These are phyloP conservation scores for Phrynosoma blainvillii DNA, from an alignment of 2,113 vertebrate genomes.

Conservation along the genomic window DNA sequence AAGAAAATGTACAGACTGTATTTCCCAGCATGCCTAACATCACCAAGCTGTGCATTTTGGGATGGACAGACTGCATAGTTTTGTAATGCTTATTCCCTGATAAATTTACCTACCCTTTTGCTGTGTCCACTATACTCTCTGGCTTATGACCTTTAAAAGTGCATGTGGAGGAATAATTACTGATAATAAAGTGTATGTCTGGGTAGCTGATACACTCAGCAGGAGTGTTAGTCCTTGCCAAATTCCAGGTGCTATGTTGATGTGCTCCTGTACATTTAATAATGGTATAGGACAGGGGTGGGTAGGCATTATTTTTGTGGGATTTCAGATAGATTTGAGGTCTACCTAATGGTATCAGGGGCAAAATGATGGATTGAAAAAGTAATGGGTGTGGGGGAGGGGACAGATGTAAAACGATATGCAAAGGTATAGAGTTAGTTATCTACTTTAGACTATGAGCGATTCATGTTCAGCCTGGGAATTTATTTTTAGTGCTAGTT, in stretches of 20 bases:
- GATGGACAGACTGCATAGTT: not conserved
- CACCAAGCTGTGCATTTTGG: not conserved
- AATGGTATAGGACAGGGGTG: not conserved
- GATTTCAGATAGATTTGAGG: no score
- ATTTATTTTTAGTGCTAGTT: not conserved
- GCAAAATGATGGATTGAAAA: not conserved
- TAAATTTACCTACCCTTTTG: not conserved
- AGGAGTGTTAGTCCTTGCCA: not conserved
- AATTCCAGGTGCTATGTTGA: not conserved
- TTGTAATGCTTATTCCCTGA: not conserved
- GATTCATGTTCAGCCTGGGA: not conserved
- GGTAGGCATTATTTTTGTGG: not conserved
- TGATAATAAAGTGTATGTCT: not conserved
- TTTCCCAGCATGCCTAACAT: slow-evolving; percentile 31
- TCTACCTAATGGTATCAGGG: not conserved
- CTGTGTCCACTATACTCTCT: not conserved
- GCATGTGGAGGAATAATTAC: not conserved
- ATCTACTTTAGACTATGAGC: not conserved
- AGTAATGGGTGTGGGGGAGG: not conserved
- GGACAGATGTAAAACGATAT: not conserved
- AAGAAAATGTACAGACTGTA: slow-evolving; percentile 8
- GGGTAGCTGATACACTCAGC: not conserved
- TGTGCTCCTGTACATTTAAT: not conserved
- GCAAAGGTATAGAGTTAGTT: not conserved
- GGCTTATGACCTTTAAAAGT: not conserved